Evolutionary conservation across 2,113 vertebrate genomes (phyloP).

Genomic region (Saguinus imperator): DNA sequence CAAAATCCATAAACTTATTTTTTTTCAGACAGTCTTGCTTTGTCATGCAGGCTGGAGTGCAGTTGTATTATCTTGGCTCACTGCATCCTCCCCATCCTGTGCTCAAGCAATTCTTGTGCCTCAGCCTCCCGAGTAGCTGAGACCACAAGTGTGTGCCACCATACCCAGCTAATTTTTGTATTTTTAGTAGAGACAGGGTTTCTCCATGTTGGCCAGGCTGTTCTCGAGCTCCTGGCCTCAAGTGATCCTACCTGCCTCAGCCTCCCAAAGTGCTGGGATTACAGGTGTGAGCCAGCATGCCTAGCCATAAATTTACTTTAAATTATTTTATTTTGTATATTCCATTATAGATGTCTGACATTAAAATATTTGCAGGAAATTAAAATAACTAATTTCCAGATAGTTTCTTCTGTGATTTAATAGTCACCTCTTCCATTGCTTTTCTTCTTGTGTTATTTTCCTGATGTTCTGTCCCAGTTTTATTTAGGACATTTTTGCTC

Average conservation of each 20-base stretch:
- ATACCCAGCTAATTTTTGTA: not conserved
- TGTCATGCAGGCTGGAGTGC: not conserved
- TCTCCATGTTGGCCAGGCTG: not conserved
- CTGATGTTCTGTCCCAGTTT: not conserved
- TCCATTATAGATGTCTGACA: not conserved
- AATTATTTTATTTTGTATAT: not conserved
- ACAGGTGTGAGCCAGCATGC: not conserved
- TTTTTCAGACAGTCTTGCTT: not conserved
- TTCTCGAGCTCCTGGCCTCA: not conserved
- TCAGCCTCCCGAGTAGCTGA: not conserved
- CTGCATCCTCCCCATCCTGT: not conserved
- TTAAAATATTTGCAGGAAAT: not conserved
- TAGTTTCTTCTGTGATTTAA: slow-evolving; percentile 11
- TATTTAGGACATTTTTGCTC: not conserved
- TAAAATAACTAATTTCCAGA: not conserved
- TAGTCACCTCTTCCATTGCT: not conserved
- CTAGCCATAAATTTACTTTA: not conserved
- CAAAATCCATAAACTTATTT: not conserved
- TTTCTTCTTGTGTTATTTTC: not conserved
- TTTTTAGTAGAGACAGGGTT: not conserved
- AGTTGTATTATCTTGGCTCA: not conserved
- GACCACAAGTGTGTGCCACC: not conserved
- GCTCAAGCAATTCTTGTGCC: not conserved
- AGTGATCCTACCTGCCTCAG: not conserved
- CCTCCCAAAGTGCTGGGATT: not conserved